These are phyloP conservation scores for Acanthosepion lycidas DNA, from an alignment of 2,888 invertebrate genomes.

Conservation along the genomic window DNA sequence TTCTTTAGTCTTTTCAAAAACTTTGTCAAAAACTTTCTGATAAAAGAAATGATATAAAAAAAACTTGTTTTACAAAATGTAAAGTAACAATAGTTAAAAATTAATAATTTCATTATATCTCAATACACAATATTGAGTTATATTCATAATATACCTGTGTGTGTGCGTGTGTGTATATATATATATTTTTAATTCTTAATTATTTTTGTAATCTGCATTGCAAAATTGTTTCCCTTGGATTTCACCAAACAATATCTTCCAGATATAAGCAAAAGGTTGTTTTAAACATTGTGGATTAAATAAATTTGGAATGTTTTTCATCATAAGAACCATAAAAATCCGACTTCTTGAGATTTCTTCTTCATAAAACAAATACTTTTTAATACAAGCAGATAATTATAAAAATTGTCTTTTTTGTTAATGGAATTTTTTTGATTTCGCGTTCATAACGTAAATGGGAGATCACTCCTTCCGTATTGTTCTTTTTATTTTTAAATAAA, in stretches of 20 bases:
- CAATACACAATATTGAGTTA: not conserved
- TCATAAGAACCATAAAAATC: not conserved
- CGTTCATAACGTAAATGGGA: not conserved
- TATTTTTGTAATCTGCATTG: not conserved
- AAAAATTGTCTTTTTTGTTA: not conserved
- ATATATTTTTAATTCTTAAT: not conserved
- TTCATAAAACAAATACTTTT: not conserved
- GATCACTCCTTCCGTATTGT: not conserved
- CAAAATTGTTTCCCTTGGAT: not conserved
- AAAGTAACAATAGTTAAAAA: not conserved
- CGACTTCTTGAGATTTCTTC: not conserved
- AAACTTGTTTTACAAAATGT: not conserved
- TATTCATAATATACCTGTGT: not conserved
- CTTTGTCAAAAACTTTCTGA: too few relatives aligned
- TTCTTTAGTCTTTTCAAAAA: too few relatives aligned
- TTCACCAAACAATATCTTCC: not conserved
- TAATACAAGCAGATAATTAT: not conserved
- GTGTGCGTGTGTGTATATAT: not conserved
- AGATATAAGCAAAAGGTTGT: too few relatives aligned
- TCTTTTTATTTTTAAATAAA: not conserved
- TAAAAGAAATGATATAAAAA: not conserved
- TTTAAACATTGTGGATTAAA: not conserved
- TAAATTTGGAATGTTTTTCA: not conserved
- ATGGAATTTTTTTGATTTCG: not conserved
- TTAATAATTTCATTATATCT: not conserved